Conservation (phyloP, 2,113 vertebrate genomes). For the Hippocampus guttulatus region DNA sequence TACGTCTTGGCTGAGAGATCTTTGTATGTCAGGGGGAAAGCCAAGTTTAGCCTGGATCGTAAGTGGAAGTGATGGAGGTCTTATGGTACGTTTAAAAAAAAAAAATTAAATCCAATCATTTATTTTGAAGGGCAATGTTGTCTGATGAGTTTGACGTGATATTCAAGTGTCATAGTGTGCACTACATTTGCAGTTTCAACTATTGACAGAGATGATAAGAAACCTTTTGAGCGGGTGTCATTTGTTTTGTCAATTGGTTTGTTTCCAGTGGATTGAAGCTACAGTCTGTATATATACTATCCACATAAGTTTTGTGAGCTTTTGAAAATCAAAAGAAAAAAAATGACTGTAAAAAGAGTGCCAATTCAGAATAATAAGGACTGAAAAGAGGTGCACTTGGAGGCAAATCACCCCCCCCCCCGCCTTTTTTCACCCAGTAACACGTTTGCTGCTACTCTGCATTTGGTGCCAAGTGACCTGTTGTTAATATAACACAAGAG, state of each 20-base stretch:
- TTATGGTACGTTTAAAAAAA: neutral
- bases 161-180: no score
- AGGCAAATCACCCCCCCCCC: constrained; percentile 30
- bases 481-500: constrained; percentile 66
- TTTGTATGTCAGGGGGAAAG: neutral
- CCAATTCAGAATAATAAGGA: constrained; percentile 41
- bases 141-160: no score
- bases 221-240: no score
- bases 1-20: neutral
- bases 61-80: neutral
- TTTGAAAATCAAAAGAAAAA: neutral
- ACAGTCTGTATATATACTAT: no score
- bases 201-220: no score
- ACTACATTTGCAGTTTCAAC: no score
- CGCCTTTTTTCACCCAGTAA: constrained; percentile 7
- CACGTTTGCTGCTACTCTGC: constrained; percentile 51
- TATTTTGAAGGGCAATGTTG: neutral
- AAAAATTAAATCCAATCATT: neutral
- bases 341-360: neutral
- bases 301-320: no score
- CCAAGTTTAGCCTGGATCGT: neutral
- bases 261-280: no score
- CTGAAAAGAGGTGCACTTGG: neutral
- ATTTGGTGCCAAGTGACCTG: constrained; percentile 64
- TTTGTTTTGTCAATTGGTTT: no score